Percentiles rank a stretch among this genome's conserved stretches.
Evolutionary conservation across 1,140 invertebrate genomes (phyloP).

Genomic region (Mylabris phalerata): DNA sequence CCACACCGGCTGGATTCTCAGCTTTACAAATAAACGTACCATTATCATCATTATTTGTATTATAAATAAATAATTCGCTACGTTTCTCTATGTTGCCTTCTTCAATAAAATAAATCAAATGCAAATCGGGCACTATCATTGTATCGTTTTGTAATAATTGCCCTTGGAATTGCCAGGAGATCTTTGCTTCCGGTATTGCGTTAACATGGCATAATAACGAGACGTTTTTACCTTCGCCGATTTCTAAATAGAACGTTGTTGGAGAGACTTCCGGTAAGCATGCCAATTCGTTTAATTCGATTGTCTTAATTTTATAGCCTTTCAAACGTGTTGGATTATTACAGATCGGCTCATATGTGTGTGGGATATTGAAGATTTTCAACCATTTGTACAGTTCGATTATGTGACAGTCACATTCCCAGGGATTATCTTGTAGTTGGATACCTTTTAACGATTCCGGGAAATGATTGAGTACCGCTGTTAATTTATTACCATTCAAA

Average conservation of each 20-base stretch:
- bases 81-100: conserved; percentile 62
- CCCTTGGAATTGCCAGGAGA: conserved; percentile 75
- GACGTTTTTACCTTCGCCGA: conserved; percentile 70
- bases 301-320: conserved; percentile 58
- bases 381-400: conserved; percentile 72
- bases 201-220: conserved; percentile 70
- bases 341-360: conserved; percentile 66
- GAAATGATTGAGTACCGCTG: conserved; percentile 56
- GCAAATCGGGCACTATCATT: conserved; percentile 53
- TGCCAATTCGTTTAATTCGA: conserved; percentile 68
- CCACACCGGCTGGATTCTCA: conserved; percentile 71
- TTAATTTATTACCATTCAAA: conserved; percentile 72
- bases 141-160: conserved; percentile 66
- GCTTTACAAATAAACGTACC: conserved; percentile 76
- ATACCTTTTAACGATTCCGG: conserved; percentile 68
- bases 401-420: conserved; percentile 80
- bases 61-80: conserved; percentile 68
- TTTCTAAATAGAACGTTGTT: conserved; percentile 63
- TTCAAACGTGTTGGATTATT: conserved; percentile 58
- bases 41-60: conserved; percentile 66
- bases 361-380: conserved; percentile 61
- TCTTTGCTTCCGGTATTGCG: conserved; percentile 68
- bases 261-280: conserved; percentile 72
- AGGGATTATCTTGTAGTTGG: conserved; percentile 78
- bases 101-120: conserved; percentile 61